Conservation (phyloP, 2,797 vertebrate species). For the Helicolenus hilgendorfi region DNA sequence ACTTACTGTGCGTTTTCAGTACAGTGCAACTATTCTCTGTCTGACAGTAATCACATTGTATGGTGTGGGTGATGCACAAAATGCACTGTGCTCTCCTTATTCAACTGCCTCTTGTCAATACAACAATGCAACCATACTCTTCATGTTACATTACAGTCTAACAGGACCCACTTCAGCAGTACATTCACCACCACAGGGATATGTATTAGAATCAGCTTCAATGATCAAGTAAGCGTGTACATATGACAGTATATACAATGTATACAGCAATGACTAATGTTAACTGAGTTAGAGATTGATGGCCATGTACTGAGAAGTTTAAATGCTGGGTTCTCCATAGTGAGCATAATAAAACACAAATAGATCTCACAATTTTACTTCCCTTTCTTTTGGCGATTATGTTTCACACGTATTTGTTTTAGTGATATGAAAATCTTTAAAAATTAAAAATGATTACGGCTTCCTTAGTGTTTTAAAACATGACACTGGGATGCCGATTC, state of each 20-base stretch:
- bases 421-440: background rate
- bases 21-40: background rate
- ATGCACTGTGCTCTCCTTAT: background rate
- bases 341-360: background rate
- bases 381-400: background rate
- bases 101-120: background rate
- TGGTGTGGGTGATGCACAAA: background rate
- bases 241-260: background rate
- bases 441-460: background rate
- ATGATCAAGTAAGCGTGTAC: background rate
- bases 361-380: background rate
- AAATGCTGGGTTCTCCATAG: background rate
- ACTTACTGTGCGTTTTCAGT: background rate
- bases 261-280: background rate
- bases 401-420: background rate
- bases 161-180: background rate
- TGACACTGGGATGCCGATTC: too few species aligned
- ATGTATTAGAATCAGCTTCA: background rate
- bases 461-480: background rate
- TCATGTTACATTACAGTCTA: background rate
- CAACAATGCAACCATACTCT: background rate
- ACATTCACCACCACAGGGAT: background rate
- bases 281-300: background rate
- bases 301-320: background rate
- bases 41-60: background rate